A percentile compares a stretch with the other conserved stretches of the same genome.
Conservation (phyloP, 2,888 invertebrate genomes). For the Argynnis bischoffii region DNA sequence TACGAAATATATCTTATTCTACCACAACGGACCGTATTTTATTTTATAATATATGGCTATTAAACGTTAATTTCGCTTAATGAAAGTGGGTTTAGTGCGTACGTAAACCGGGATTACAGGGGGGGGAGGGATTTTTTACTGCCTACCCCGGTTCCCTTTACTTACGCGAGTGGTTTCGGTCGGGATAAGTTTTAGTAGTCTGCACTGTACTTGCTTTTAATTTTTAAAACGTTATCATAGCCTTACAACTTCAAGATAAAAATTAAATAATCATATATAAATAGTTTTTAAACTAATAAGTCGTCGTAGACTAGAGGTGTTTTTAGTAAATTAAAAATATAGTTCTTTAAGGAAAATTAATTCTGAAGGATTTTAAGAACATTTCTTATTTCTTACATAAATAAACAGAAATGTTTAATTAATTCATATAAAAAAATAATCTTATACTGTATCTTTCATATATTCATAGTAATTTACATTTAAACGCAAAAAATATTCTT, state of each 20-base stretch:
- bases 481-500: conserved; percentile 1
- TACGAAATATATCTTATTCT: not conserved
- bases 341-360: too few species aligned
- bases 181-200: conserved; percentile 36
- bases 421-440: too few species aligned
- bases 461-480: conserved; percentile 5
- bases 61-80: conserved; percentile 80
- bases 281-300: too few species aligned
- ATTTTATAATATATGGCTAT: conserved; percentile 75
- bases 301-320: too few species aligned
- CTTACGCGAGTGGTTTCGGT: conserved; percentile 33
- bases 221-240: conserved; percentile 6
- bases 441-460: not conserved
- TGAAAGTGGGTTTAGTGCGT: conserved; percentile 75
- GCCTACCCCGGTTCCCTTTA: conserved; percentile 62
- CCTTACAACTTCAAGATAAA: not conserved
- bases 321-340: too few species aligned
- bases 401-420: too few species aligned
- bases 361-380: too few species aligned
- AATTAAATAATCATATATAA: too few species aligned
- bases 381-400: too few species aligned
- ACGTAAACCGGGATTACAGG: conserved; percentile 71
- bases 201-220: conserved; percentile 10
- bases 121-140: conserved; percentile 69
- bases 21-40: conserved; percentile 1